A percentile compares a stretch with the other conserved stretches of the same genome.
Conservation (phyloP, 37 sponge, comb jelly and placozoan genomes). For the Geodia barretti region DNA sequence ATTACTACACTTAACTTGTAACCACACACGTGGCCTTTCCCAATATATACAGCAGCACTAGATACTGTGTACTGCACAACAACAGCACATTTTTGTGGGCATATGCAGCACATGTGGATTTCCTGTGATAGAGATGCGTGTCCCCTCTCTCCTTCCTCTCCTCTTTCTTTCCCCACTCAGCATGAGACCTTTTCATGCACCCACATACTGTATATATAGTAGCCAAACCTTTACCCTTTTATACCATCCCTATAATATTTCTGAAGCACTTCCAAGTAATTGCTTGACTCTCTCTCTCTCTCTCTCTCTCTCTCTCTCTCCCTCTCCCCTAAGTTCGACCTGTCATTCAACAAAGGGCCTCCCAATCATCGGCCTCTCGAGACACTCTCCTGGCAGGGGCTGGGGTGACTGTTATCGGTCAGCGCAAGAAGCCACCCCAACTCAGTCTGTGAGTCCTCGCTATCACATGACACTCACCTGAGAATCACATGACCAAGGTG, state of each 20-base stretch:
- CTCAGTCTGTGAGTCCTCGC: slow-evolving; percentile 3
- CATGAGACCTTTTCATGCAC: no score
- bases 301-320: slow-evolving; percentile 19
- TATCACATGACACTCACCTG: no score
- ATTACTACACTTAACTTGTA: no score
- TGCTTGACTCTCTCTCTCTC: slow-evolving; percentile 21
- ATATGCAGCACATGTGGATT: background rate
- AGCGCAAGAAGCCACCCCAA: slow-evolving; percentile 37
- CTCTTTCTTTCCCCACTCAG: background rate
- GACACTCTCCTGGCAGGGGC: slow-evolving; percentile 57
- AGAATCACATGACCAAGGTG: no score
- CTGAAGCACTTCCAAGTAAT: no score
- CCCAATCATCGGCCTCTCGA: slow-evolving; percentile 26
- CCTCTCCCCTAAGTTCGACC: slow-evolving; percentile 39
- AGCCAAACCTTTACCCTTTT: background rate
- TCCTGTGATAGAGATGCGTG: background rate
- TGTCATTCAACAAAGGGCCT: slow-evolving; percentile 15
- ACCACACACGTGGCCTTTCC: no score
- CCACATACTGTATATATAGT: no score
- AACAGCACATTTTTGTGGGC: background rate
- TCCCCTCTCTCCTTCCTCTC: slow-evolving; percentile 6
- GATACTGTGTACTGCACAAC: no score
- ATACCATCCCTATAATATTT: background rate
- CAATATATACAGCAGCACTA: no score
- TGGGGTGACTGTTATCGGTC: slow-evolving; percentile 63